Evolutionary conservation across 2,888 invertebrate genomes (phyloP).

Genomic region (Orgyia antiqua): DNA sequence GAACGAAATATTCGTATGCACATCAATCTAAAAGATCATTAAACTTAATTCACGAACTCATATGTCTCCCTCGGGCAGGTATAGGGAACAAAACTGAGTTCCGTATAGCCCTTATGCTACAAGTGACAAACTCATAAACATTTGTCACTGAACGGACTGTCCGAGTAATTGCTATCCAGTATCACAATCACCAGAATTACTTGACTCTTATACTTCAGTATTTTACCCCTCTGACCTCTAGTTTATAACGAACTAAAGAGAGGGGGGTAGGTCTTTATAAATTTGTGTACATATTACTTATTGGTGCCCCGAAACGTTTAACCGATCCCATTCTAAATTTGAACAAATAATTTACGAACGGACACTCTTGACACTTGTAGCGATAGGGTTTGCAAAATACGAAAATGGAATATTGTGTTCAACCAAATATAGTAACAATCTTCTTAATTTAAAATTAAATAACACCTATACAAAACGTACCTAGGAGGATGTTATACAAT

Average conservation of each 20-base stretch:
- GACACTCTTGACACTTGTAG: conserved; percentile 59
- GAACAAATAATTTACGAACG: conserved; percentile 76
- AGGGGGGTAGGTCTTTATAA: conserved; percentile 28
- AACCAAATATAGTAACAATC: too few relatives aligned
- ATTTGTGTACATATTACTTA: conserved; percentile 59
- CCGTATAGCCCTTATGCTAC: conserved; percentile 41
- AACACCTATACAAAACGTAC: too few relatives aligned
- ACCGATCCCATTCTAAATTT: conserved; percentile 74
- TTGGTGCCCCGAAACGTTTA: conserved; percentile 75
- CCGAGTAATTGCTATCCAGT: conserved; percentile 64
- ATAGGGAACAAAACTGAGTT: conserved; percentile 42
- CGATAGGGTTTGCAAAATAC: conserved; percentile 38
- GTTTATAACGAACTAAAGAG: neutral
- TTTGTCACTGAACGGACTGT: conserved; percentile 70
- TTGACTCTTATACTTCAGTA: conserved; percentile 21
- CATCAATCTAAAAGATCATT: conserved; percentile 55
- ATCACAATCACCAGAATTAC: conserved; percentile 45
- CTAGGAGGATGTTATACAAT: too few relatives aligned
- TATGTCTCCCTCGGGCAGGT: conserved; percentile 44
- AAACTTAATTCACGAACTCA: conserved; percentile 47
- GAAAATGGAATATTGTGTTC: too few relatives aligned
- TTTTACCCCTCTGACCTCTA: neutral
- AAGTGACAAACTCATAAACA: conserved; percentile 78
- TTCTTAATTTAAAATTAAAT: too few relatives aligned
- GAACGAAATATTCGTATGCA: conserved; percentile 20